Base-by-base conservation (phyloP, 2,113 vertebrate genomes). In the Cnemophilus loriae region DNA sequence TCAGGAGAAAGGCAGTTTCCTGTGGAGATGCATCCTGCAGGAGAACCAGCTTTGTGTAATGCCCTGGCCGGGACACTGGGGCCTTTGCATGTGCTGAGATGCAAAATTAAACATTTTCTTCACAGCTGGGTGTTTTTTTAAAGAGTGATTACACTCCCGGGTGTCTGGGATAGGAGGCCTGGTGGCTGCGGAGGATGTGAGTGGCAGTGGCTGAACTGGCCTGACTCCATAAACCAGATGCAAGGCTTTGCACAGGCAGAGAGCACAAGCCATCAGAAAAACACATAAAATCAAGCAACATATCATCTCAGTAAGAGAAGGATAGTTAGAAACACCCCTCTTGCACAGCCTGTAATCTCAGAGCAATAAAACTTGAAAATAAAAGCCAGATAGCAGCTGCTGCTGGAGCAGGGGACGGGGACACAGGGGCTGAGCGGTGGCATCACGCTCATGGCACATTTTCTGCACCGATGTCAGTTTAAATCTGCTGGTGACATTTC, bases 401-500 rank as follows among this genome's bases (percentile, higher is more conserved):
- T 6, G n/a, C 21, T 1, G 0, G 37, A 53, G 60, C 78, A 88
- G 69, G n/a, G 60, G 9, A 52, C 0, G 0, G 49, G 46, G 61
- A 78, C 46, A 33, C 24, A 26, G 39, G 18, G 37, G 21, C 47
- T 61, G 9, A 61, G 53, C 0, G 0, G 37, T 7, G 3, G 26
- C 14, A 26, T 26, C 15, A 47, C 71, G 39, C 69, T 85, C 65
- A 46, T 39, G 19, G 11, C 47, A 17, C 70, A 61, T 18, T 46
- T 47, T 75, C 80, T 57, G 68, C 2, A 0, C 42, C 0, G 0
- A 22, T 55, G 14, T 41, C 79, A 78, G 39, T 23, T 67, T 55
- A 53, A 59, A 67, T 65, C 68, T 89, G 61, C n/a, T 68, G 57
- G 26, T 33, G 61, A 39, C 28, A 32, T 37, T 59, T 23, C 35